Conservation (phyloP, 1,140 invertebrate genomes). For the Archegozetes longisetosus region DNA sequence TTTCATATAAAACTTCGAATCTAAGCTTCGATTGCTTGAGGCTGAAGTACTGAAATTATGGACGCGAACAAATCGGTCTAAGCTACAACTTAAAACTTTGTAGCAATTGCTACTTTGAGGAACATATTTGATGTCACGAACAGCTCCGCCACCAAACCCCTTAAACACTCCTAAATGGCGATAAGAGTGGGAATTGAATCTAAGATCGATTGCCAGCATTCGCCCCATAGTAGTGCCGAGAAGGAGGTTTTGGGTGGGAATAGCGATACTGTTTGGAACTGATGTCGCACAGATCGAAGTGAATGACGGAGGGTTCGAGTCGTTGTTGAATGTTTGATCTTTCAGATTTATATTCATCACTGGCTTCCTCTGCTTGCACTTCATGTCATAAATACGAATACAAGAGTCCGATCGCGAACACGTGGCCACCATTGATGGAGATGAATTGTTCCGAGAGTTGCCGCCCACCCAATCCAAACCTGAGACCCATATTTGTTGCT, state of each 20-base stretch:
- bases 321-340: slow-evolving; percentile 14
- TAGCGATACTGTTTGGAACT: not conserved
- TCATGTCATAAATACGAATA: slow-evolving; percentile 16
- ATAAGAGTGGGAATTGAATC: slow-evolving; percentile 12
- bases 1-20: slow-evolving; percentile 16
- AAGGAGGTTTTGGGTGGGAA: slow-evolving; percentile 7
- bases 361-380: slow-evolving; percentile 5
- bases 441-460: too few species aligned
- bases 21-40: slow-evolving; percentile 1
- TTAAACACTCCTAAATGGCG: slow-evolving; percentile 14
- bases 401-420: slow-evolving; percentile 12
- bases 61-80: slow-evolving; percentile 17
- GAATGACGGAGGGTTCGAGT: slow-evolving; percentile 14
- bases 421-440: slow-evolving; percentile 15
- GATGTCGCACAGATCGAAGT: slow-evolving; percentile 12
- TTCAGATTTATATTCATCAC: slow-evolving; percentile 15
- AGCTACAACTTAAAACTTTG: slow-evolving; percentile 17
- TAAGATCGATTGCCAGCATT: slow-evolving; percentile 16
- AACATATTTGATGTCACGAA: slow-evolving; percentile 17
- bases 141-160: slow-evolving; percentile 16
- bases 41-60: slow-evolving; percentile 14
- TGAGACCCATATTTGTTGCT: slow-evolving; percentile 5
- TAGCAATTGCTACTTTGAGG: not conserved
- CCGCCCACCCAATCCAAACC: slow-evolving; percentile 15
- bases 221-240: slow-evolving; percentile 17